Evolutionary conservation across 2,888 invertebrate species (phyloP), one percentile per base, ranked within the genome.

Genomic region (Anthoptus insignis): DNA sequence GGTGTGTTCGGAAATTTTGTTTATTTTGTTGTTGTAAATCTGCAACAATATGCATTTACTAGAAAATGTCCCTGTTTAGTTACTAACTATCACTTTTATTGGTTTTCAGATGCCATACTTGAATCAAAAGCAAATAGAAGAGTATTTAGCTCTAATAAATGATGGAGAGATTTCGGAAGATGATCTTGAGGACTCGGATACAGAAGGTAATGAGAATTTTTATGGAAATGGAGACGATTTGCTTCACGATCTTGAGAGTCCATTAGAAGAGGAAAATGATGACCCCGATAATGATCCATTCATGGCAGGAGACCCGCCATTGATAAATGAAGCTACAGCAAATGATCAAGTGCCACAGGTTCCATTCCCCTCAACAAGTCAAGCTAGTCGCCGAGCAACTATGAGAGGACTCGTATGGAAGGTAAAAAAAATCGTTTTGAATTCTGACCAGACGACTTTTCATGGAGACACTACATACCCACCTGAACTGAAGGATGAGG

Each of bases 361-460:
- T 75, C 71, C 72, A 75, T 76, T 76, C 37, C 72, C 75, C 68
- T 73, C 69, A 58, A 76, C 74, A 77, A 78, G 74, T 69, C 76
- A 77, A 77, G 73, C 74, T 54, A 79, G 73, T 74, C 74, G 74
- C 71, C 71, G 77, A 76, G 75, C 76, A 69, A 76, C 74, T 66
- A 75, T 75, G 73, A 75, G 53, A 73, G 73, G 76, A 58, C 75
- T 78, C 37, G 76, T 76, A 50, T 79, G 74, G 73, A 76, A 80
- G 73, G 73, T 74, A 70, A 75, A 77, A 74, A 77, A 77, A 61
- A 24, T 76, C 61, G 75, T 76, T 67, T 76, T 79, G 68, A 77
- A 79, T 67, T 77, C 73, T 76, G 73, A 76, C 75, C 76, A 78
- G 74, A 78, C 75, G 34, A 71, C 76, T 77, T 79, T 78, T 79